Base-by-base conservation (phyloP, 1,140 invertebrate species). In the Heliconius nattereri region DNA sequence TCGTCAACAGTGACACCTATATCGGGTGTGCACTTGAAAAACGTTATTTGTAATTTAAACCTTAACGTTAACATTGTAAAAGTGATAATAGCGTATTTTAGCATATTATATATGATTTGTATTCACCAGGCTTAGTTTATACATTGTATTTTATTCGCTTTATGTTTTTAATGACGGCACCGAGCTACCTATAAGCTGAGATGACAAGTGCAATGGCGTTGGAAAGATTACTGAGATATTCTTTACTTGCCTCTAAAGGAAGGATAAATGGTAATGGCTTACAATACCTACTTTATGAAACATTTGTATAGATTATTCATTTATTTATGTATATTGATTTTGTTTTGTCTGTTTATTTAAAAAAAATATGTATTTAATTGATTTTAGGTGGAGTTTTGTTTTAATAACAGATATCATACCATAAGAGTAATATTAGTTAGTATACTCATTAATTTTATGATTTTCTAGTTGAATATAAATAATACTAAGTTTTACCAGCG, bases 1-100 rank as follows among this genome's bases (percentile, higher is more conserved):
- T 81, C 80, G 76, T 78, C 80, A 78, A 75, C 73, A 77, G 75
- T 81, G 79, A 81, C 75, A 81, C 75, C 74, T 72, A 72, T 70
- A 71, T 60, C 26, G 66, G 60, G 60, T 66, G 13, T 66, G 60
- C 60, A 66, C 60, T 66, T 66, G 23, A 66, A 66, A 66, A 66
- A n/a, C 54, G 3, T 29, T 7, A 66, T 66, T 26, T 26, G 11
- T 26, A 66, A 29, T 66, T 66, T 29, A 26, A 29, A 0, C 23
- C 60, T 5, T 66, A 66, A 13, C 0, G 2, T 0, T 6, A 26
- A 26, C 60, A 1, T 0, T 2, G 16, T 66, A 66, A 16, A 11
- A 11, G 11, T 11, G n/a, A 66, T 16, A 2, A 9, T 66, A 26
- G 23, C 60, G 13, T 26, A 26, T 66, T 26, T 66, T 26, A 66